These are phyloP conservation scores for Pachyseris speciosa DNA, from an alignment of 64 coral and sea anemone genomes.

Conservation along the genomic window DNA sequence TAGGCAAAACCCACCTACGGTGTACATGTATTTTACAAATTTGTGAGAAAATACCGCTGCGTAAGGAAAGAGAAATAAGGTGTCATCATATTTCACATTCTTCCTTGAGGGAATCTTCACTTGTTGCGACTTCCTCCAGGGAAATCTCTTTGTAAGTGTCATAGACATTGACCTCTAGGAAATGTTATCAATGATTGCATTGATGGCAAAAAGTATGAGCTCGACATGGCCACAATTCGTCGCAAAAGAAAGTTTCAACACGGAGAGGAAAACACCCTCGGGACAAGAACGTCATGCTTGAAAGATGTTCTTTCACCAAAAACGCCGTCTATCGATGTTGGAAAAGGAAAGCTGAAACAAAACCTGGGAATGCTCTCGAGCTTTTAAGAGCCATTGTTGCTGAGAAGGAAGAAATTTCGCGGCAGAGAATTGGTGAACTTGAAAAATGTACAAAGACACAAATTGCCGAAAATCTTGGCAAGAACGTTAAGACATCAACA, in stretches of 20 bases:
- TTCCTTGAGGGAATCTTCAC: no score
- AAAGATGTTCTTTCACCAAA: background rate
- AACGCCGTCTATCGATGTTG: background rate
- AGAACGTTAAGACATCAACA: no score
- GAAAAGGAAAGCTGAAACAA: background rate
- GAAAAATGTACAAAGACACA: background rate
- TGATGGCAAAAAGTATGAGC: no score
- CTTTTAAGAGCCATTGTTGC: background rate
- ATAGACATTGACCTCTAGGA: no score
- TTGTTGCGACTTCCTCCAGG: no score
- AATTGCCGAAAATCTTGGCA: background rate
- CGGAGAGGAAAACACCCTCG: background rate
- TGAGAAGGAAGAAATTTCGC: background rate
- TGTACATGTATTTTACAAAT: no score
- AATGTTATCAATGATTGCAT: no score
- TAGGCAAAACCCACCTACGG: no score
- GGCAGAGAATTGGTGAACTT: background rate
- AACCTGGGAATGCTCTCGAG: background rate
- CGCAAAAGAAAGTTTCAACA: background rate
- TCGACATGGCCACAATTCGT: background rate
- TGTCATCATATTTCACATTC: no score
- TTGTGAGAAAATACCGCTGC: no score
- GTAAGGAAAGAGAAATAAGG: no score
- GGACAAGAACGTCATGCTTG: background rate
- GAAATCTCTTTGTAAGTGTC: no score